Conservation (phyloP, 2,113 vertebrate species). For the Semnopithecus entellus region DNA sequence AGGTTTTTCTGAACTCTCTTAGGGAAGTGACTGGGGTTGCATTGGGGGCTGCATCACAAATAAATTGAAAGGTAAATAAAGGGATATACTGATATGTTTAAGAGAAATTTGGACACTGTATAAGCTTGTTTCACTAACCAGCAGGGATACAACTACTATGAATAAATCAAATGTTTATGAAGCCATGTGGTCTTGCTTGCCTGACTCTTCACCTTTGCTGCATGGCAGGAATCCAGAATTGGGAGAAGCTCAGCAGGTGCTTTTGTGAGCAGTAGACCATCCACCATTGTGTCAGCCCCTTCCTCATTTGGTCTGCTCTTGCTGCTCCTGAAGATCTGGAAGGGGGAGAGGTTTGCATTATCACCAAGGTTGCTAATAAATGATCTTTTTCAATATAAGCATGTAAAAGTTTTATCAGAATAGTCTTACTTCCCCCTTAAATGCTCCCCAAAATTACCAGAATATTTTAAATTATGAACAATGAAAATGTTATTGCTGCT, state of each 20-base stretch:
- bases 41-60: not conserved
- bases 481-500: constrained; percentile 5
- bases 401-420: not conserved
- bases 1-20: not conserved
- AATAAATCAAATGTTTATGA: not conserved
- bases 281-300: fast-evolving
- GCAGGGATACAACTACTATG: not conserved
- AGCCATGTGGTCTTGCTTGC: not conserved
- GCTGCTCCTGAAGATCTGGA: not conserved
- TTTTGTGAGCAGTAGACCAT: not conserved
- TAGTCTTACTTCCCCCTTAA: not conserved
- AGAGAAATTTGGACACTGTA: not conserved
- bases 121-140: not conserved
- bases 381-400: not conserved
- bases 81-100: not conserved
- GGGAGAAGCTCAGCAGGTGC: not conserved
- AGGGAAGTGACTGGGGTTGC: not conserved
- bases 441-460: not conserved
- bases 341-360: not conserved
- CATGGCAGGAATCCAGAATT: not conserved
- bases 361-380: not conserved
- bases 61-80: not conserved
- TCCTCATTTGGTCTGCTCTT: not conserved
- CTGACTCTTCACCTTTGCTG: not conserved
- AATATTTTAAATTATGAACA: not conserved